These are phyloP conservation scores for Biston betularia DNA, from an alignment of 2,888 invertebrate genomes.

Conservation along the genomic window DNA sequence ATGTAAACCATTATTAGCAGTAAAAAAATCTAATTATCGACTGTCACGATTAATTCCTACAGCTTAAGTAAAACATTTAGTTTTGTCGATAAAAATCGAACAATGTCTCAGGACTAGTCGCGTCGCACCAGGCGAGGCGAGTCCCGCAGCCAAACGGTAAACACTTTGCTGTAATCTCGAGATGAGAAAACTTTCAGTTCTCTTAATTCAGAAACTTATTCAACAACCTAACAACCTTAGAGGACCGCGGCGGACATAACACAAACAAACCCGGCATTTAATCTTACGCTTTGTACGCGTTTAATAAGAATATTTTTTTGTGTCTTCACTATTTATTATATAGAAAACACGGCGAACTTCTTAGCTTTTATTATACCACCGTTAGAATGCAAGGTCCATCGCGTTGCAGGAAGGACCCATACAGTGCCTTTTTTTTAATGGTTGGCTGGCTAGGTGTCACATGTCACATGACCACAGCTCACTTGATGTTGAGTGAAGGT, in stretches of 20 bases:
- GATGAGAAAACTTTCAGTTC: conserved; percentile 87
- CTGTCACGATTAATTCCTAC: conserved; percentile 15
- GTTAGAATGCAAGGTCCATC: too few relatives aligned
- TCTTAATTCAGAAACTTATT: conserved; percentile 87
- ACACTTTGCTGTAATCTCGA: conserved; percentile 87
- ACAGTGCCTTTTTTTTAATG: too few relatives aligned
- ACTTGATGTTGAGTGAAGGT: too few relatives aligned
- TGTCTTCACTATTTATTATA: conserved; percentile 7
- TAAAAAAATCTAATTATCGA: background rate
- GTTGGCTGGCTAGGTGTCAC: too few relatives aligned
- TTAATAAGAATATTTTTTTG: conserved; percentile 56
- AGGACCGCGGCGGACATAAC: conserved; percentile 80
- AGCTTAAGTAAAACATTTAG: background rate
- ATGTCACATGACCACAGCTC: too few relatives aligned
- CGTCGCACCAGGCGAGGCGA: conserved; percentile 71
- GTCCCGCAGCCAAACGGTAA: conserved; percentile 85
- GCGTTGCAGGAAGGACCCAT: too few relatives aligned
- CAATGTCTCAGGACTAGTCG: conserved; percentile 48
- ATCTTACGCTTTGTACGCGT: conserved; percentile 75
- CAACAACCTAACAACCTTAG: conserved; percentile 86
- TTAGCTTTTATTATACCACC: too few relatives aligned
- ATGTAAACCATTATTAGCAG: background rate
- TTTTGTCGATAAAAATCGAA: conserved; percentile 18
- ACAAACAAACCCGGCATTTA: conserved; percentile 83
- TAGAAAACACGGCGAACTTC: too few relatives aligned